Conservation (phyloP, 2,113 vertebrate species). For the Mobula birostris region DNA sequence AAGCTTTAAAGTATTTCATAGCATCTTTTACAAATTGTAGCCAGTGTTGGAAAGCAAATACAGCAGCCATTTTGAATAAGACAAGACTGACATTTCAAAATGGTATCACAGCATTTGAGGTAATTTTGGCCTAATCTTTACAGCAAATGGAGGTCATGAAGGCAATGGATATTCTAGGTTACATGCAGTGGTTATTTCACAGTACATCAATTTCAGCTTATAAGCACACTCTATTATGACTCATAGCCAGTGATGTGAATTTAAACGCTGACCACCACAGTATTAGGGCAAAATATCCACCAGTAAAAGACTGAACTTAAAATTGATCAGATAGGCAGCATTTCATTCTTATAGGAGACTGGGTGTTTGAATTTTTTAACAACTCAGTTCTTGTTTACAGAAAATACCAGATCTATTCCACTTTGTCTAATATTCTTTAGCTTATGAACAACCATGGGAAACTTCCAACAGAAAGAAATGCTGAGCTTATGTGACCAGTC, state of each 20-base stretch:
- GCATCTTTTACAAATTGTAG: background rate
- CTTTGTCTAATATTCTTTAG: background rate
- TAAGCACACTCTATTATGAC: background rate
- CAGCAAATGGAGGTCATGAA: background rate
- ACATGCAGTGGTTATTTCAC: background rate
- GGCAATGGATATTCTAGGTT: background rate
- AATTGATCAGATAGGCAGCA: background rate
- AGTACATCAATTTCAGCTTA: constrained; percentile 18
- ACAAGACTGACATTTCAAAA: background rate
- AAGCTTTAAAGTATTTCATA: background rate
- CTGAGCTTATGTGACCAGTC: background rate
- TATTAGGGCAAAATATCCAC: background rate
- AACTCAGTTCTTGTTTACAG: background rate
- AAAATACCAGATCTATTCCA: background rate
- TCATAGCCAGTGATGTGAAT: background rate
- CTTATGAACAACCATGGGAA: background rate
- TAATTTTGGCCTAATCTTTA: constrained; percentile 7
- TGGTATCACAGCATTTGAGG: background rate
- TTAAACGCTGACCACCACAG: background rate
- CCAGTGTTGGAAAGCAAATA: background rate
- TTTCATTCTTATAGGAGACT: background rate
- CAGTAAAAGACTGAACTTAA: background rate
- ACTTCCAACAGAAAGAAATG: background rate
- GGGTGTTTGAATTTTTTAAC: background rate
- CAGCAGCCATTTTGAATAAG: background rate